Evolutionary conservation across 64 coral and sea anemone genomes (phyloP), one percentile per base, ranked within the genome.

Genomic region (Dendronephthya gigantea): DNA sequence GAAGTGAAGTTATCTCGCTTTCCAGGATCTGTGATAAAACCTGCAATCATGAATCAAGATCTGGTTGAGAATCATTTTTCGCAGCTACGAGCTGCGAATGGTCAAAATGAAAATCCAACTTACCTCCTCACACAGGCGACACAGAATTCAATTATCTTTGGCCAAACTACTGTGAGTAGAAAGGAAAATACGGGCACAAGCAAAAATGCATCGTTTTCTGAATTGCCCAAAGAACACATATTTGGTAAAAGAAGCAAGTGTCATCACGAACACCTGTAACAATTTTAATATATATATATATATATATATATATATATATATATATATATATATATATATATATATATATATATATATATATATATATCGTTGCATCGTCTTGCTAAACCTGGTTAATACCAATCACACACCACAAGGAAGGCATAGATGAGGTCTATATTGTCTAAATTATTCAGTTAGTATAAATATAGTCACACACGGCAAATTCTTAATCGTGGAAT

Each of bases 31-130:
- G 48, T 88, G 0, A 58, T 88, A 49, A 88, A 88, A 31, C 86
- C 86, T 23, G 86, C 31, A 0, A 82, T 88, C 9, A 22, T 88
- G 17, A 88, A 88, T 38, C 86, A 88, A 31, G 72, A 88, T 55
- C 39, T 88, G 16, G 35, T 88, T 0, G 69, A 88, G 38, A 88
- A 88, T 9, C 51, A 68, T 39, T 86, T 86, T 19, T 86, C 50
- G 15, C 55, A 86, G 23, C 50, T 86, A n/a, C 84, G 85, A 37
- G 85, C 38, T 12, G 66, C 62, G 0, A 87, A 87, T 87, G 85
- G 85, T 33, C 85, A 75, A 27, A 72, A 87, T n/a, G 69, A 74
- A n/a, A 40, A 87, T 13, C 39, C 85, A 0, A 87, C 85, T 0
- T 87, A 66, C 12, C 10, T 37, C 7, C 50, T 86, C 1, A 79